Conservation (phyloP, 2,797 vertebrate genomes). For the Telmatherina bonti region DNA sequence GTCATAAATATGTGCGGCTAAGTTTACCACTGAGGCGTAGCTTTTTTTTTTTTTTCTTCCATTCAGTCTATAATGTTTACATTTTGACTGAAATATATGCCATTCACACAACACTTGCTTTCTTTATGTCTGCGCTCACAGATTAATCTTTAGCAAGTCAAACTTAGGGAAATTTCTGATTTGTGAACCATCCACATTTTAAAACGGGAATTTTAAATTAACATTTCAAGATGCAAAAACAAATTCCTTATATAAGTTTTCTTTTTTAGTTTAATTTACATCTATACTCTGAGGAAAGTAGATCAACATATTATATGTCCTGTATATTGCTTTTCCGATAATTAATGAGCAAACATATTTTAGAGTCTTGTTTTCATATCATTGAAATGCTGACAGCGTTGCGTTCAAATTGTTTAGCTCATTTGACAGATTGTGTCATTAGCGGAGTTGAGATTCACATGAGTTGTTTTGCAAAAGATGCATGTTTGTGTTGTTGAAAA, state of each 20-base stretch:
- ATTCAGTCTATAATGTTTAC: constrained; percentile 10
- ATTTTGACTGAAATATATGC: constrained; percentile 17
- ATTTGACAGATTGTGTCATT: constrained; percentile 46
- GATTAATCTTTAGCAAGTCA: constrained; percentile 5
- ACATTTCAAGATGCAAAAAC: constrained; percentile 18
- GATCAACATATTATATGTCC: constrained; percentile 5
- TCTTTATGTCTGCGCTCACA: constrained; percentile 7
- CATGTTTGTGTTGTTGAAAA: constrained; percentile 41
- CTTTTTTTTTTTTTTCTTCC: constrained; percentile 8
- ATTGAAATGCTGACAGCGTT: neutral
- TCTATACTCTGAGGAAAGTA: neutral
- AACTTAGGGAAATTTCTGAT: constrained; percentile 8
- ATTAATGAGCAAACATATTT: constrained; percentile 19
- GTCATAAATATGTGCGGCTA: constrained; percentile 20
- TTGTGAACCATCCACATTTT: constrained; percentile 15
- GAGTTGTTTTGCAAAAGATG: constrained; percentile 35
- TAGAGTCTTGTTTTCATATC: constrained; percentile 6
- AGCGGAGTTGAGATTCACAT: constrained; percentile 29
- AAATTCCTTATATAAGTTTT: constrained; percentile 5
- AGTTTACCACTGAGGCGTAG: constrained; percentile 6
- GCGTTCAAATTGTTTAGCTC: constrained; percentile 22
- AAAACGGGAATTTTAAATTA: constrained; percentile 13
- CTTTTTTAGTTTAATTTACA: neutral
- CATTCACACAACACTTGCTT: constrained; percentile 13
- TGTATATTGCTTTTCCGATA: constrained; percentile 13